Evolutionary conservation across 2,797 vertebrate species (phyloP).

Genomic region (Parambassis ranga): DNA sequence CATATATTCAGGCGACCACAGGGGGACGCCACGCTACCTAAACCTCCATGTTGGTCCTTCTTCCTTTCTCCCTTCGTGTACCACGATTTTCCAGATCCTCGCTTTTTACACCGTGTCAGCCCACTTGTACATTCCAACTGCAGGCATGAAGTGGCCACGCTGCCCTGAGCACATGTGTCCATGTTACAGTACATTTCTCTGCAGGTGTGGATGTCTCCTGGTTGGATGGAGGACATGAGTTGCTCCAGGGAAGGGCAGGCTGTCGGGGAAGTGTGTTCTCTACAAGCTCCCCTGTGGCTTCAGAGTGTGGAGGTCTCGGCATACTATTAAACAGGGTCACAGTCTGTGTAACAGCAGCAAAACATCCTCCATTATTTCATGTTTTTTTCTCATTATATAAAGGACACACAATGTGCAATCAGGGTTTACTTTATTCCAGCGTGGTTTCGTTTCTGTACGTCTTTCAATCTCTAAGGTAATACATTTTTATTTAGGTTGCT

Average conservation of each 20-base stretch:
- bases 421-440: no score
- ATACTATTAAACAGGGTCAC: neutral
- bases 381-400: no score
- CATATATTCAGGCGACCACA: no score
- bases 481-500: no score
- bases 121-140: conserved; percentile 4
- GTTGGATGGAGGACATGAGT: conserved; percentile 88
- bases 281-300: conserved; percentile 88
- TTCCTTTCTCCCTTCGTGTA: neutral
- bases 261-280: conserved; percentile 87
- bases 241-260: conserved; percentile 88
- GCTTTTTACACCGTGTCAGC: conserved; percentile 7
- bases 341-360: neutral
- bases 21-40: no score
- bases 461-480: no score
- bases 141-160: neutral
- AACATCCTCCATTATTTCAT: neutral
- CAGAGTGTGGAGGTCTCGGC: conserved; percentile 78
- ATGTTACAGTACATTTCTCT: neutral
- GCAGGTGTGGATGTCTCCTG: conserved; percentile 92
- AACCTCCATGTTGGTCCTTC: no score
- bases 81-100: neutral
- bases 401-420: no score
- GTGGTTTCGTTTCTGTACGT: no score
- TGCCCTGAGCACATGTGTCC: conserved; percentile 24